Evolutionary conservation across 2,797 vertebrate species (phyloP).

Genomic region (Alosa sapidissima): DNA sequence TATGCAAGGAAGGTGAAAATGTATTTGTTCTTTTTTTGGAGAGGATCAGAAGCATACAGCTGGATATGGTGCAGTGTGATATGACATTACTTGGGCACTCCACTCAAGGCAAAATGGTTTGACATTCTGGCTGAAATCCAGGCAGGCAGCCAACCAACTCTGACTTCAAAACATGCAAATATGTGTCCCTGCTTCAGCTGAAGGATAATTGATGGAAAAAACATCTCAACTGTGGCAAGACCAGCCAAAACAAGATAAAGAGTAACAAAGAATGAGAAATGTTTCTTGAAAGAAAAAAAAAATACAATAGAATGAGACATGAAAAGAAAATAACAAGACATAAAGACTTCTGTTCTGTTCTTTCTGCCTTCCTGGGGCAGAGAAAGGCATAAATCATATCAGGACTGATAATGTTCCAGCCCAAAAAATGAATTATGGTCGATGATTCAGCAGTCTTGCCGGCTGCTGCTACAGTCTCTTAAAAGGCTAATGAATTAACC

Average conservation of each 20-base stretch:
- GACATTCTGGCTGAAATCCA: background rate
- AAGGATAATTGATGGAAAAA: background rate
- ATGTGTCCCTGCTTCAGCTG: background rate
- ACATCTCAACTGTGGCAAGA: background rate
- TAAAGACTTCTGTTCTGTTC: background rate
- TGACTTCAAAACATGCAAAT: conserved; percentile 1
- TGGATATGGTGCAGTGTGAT: background rate
- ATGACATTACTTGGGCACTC: background rate
- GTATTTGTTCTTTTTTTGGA: background rate
- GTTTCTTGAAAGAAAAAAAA: background rate
- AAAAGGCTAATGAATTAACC: conserved; percentile 4
- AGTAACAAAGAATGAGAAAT: background rate
- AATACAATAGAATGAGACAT: conserved; percentile 7
- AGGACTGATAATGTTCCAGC: background rate
- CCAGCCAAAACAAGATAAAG: background rate
- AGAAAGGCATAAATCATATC: conserved; percentile 3
- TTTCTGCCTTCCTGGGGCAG: background rate
- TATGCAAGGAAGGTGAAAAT: background rate
- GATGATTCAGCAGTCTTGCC: conserved; percentile 14
- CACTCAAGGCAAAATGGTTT: background rate
- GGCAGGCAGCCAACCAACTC: background rate
- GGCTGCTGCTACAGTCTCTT: background rate
- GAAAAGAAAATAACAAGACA: background rate
- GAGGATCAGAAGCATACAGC: background rate
- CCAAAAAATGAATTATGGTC: background rate